phyloP scores from a whole-genome alignment of 1,140 invertebrate species.

The Bombyx mandarina region DNA sequence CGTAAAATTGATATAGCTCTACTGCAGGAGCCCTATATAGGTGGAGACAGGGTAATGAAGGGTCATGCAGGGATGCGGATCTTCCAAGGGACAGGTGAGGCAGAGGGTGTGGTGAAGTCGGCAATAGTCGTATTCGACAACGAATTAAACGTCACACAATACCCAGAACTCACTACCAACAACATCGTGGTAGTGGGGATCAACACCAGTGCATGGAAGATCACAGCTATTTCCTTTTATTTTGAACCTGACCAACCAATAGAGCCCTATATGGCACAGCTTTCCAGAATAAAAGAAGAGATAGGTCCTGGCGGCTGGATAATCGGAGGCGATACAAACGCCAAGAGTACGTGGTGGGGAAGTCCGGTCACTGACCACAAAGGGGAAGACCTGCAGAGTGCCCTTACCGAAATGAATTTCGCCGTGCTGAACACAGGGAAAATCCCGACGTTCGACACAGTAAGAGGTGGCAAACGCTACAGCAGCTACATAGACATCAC shows the following conservation, averaged over 20 bases:
- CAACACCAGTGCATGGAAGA: background rate
- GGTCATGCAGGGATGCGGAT: background rate
- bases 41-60: background rate
- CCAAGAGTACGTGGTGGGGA: background rate
- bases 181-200: background rate
- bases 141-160: background rate
- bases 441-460: background rate
- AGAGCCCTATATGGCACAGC: background rate
- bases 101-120: background rate
- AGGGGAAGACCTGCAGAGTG: background rate
- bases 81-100: background rate
- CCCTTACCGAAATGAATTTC: background rate
- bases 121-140: background rate
- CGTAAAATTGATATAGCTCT: background rate
- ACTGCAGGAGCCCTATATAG: conserved; percentile 4
- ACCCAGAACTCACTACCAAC: background rate
- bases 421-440: background rate
- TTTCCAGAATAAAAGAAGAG: background rate
- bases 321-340: background rate
- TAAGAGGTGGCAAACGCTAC: background rate
- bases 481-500: background rate
- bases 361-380: background rate
- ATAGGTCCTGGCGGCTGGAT: background rate
- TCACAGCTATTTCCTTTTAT: background rate
- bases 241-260: background rate